phyloP scores from a whole-genome alignment of 2,888 invertebrate species.

The Andricus quercusramuli region DNA sequence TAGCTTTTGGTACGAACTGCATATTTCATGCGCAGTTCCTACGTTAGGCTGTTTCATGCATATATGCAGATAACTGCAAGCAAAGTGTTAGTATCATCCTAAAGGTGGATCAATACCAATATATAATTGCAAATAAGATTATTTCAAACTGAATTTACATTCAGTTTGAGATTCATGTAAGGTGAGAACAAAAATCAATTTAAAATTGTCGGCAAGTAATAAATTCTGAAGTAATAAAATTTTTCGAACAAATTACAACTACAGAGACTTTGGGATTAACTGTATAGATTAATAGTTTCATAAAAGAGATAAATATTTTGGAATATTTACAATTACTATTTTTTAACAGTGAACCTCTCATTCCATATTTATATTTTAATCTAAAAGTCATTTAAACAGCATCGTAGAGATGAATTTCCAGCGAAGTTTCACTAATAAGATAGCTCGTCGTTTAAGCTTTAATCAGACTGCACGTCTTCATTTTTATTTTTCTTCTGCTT shows the following conservation, averaged over 20 bases:
- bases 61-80: constrained; percentile 17
- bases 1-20: constrained; percentile 10
- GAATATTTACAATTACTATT: not conserved
- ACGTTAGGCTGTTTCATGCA: not conserved
- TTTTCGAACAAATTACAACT: not conserved
- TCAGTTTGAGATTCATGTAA: not conserved
- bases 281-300: too few relatives aligned
- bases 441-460: constrained; percentile 30
- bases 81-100: constrained; percentile 10
- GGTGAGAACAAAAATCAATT: not conserved
- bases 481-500: constrained; percentile 28
- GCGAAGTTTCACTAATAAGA: constrained; percentile 41
- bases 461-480: constrained; percentile 1
- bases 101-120: not conserved
- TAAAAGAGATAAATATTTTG: not conserved
- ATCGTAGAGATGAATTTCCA: constrained; percentile 1
- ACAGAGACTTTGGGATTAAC: not conserved
- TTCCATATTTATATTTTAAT: not conserved
- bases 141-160: not conserved
- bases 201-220: not conserved
- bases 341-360: not conserved
- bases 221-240: not conserved
- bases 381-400: not conserved
- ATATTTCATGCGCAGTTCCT: constrained; percentile 13
- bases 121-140: not conserved